Evolutionary conservation across 2,113 vertebrate genomes (phyloP), one percentile per base, ranked within the genome.

Genomic region (Sylvia atricapilla): DNA sequence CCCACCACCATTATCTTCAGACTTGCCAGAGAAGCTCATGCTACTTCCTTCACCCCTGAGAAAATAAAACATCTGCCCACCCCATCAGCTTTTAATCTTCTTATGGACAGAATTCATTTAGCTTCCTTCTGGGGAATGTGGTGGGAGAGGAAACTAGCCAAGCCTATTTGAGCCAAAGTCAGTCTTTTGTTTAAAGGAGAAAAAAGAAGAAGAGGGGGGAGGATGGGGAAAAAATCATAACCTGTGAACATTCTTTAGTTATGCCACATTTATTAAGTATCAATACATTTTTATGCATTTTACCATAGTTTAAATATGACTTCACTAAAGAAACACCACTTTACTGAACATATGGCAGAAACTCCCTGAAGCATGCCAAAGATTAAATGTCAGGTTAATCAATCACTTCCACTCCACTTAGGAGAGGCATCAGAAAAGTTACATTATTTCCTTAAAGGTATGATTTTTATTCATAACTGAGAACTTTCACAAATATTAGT

Each of bases 31-130:
- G 27, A 75, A 78, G 41, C 30, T 87, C 85, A 86, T 27, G 88
- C 62, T 66, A 46, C 46, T 83, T 56, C 60, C 35, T 86, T 90
- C 59, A 90, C 83, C 63, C 86, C 58, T 67, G 79, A 94, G 84
- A 94, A 94, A 80, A 84, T 30, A 70, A 91, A 96, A 93, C 72
- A 94, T 94, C 87, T 94, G 94, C 64, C 94, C 59, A 87, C 22
- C 31, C 44, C 49, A 94, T 75, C 91, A 95, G 69, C 47, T 95
- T 84, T 94, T 94, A 75, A 90, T 93, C 84, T 69, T 84, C 64
- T 74, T 80, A 93, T 2, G 12, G 84, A 85, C 33, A 87, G 67
- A 89, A 96, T 88, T 92, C 78, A 92, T 96, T 95, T 77, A 69
- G 60, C 35, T 87, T 87, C 67, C 70, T 82, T 83, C n/a, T 81